Conservation (phyloP, 2,797 vertebrate species). For the Tinamus major region DNA sequence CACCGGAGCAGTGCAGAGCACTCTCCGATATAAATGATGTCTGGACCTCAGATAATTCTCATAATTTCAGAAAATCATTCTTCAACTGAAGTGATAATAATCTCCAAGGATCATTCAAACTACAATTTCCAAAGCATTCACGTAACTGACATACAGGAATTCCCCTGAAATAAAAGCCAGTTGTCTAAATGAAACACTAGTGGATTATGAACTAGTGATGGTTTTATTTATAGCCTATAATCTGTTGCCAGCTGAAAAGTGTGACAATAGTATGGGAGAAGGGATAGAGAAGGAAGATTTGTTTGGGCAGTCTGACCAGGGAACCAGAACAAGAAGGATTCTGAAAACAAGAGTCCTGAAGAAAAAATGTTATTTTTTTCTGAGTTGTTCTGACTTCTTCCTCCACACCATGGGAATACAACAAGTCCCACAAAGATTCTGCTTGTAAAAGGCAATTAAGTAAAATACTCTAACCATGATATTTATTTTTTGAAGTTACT, state of each 20-base stretch:
- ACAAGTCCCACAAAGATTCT: neutral
- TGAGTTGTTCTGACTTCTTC: neutral
- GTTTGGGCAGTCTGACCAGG: neutral
- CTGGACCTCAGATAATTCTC: neutral
- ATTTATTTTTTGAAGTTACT: too few species aligned
- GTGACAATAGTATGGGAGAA: neutral
- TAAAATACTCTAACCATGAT: neutral
- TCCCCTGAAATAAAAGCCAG: neutral
- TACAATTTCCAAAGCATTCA: neutral
- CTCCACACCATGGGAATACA: neutral
- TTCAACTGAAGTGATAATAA: neutral
- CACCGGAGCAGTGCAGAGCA: neutral
- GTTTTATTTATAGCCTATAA: slow-evolving; percentile 4
- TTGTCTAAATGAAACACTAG: neutral
- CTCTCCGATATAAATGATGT: neutral
- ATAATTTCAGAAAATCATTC: neutral
- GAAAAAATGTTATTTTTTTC: neutral
- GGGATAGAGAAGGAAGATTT: neutral
- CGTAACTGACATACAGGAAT: neutral
- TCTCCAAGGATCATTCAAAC: neutral
- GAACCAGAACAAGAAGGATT: neutral
- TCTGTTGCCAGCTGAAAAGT: neutral
- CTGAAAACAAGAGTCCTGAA: neutral
- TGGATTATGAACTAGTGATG: neutral
- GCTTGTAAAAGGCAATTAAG: neutral